A percentile compares a stretch with the other conserved stretches of the same genome.
phyloP scores from a whole-genome alignment of 2,888 invertebrate genomes.

The Allacma fusca region DNA sequence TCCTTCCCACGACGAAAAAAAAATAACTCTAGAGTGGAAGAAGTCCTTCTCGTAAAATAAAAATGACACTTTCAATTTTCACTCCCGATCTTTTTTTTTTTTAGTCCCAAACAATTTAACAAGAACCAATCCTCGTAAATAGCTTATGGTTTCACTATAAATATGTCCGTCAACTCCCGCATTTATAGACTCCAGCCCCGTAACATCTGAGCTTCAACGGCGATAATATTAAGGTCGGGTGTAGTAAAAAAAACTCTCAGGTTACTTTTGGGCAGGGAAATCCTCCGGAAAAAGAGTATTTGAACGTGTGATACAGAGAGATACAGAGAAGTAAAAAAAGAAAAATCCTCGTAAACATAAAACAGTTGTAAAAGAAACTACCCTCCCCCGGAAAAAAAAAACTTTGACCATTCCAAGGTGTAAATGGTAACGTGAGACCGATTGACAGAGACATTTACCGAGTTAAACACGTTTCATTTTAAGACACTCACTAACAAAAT shows the following conservation, averaged over 20 bases:
- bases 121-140: background rate
- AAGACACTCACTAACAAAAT: constrained; percentile 26
- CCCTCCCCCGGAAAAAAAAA: constrained; percentile 32
- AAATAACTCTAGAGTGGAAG: background rate
- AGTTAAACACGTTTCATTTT: constrained; percentile 34
- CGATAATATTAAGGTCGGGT: background rate
- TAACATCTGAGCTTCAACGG: background rate
- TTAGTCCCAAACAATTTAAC: constrained; percentile 10
- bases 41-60: constrained; percentile 18
- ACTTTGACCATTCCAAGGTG: constrained; percentile 43
- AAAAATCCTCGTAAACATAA: constrained; percentile 27
- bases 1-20: background rate
- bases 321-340: constrained; percentile 1
- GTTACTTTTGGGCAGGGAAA: background rate
- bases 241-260: background rate
- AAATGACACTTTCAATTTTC: constrained; percentile 36
- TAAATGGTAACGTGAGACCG: constrained; percentile 42
- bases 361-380: constrained; percentile 25
- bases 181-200: background rate
- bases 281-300: background rate
- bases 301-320: background rate
- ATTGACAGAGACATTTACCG: constrained; percentile 37
- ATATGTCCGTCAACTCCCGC: background rate
- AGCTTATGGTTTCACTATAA: constrained; percentile 12
- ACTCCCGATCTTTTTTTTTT: constrained; percentile 36